Evolutionary conservation across 2,888 invertebrate genomes (phyloP), one percentile per base, ranked within the genome.

Genomic region (Cinara cedri): DNA sequence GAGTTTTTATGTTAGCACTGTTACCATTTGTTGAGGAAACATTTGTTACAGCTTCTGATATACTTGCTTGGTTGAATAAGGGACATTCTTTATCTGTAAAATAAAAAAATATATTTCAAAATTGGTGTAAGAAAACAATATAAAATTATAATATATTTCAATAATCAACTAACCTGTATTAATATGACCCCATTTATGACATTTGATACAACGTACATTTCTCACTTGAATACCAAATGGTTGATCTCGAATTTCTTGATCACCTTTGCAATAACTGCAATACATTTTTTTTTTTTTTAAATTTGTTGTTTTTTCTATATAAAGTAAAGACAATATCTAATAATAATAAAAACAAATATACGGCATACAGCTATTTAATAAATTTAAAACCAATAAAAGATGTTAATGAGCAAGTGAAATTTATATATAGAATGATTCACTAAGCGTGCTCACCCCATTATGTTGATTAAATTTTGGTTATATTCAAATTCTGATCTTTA

Each of bases 121-220:
- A 49, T 4, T 10, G 9, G 11, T 24, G n/a, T 62, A 4, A 1
- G n/a, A 46, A 46, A 46, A 55, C 8, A 4, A 26, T 46, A 46
- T 60, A 14, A 4, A n/a, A 26, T 42, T 1, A 62, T 19, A 44
- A 21, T 14, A 13, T 60, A 44, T 14, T 54, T 24, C 9, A 26
- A n/a, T n/a, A n/a, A 76, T 51, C 2, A 57, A 55, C 65, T 83
- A 85, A 90, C 92, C 92, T 87, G 93, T 98, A 86, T 97, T 97
- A 75, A 98, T 94, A 85, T 99, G 99, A 11, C 99, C 99, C 98
- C 98, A 99, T 85, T 97, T 97, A 86, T 98, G 96, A 85, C 99
- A 99, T 86, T 98, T 98, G 81, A 99, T 96, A 85, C 99, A 99
- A 49, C 98, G 90, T 0, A 99, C 98, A 88, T 99, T 97, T 76